phyloP scores from a whole-genome alignment of 2,113 vertebrate genomes.

The Sula dactylatra region DNA sequence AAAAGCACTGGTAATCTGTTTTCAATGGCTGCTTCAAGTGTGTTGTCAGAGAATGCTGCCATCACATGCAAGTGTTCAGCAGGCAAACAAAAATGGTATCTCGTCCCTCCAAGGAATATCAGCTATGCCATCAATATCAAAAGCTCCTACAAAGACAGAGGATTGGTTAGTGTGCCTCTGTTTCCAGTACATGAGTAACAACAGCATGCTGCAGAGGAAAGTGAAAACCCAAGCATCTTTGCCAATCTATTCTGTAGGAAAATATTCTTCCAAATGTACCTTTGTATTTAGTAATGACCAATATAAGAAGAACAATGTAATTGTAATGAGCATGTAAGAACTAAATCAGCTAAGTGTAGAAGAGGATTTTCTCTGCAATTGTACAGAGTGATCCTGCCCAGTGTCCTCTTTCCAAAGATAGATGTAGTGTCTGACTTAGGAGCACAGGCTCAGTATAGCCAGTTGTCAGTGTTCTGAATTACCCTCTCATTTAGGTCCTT shows the following conservation, averaged over 20 bases:
- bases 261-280: not conserved
- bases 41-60: not conserved
- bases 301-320: not conserved
- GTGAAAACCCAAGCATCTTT: not conserved
- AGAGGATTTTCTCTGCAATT: not conserved
- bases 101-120: not conserved
- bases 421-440: not conserved
- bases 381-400: not conserved
- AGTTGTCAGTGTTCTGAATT: not conserved
- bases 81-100: not conserved
- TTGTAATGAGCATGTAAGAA: not conserved
- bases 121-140: not conserved
- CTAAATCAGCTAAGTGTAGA: not conserved
- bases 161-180: not conserved
- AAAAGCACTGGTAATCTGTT: not conserved
- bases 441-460: not conserved
- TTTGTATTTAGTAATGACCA: not conserved
- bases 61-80: not conserved
- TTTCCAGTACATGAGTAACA: not conserved
- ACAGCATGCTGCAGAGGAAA: not conserved
- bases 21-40: not conserved
- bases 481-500: not conserved
- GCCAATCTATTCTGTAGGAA: not conserved
- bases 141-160: not conserved
- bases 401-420: not conserved